Evolutionary conservation across 2,888 invertebrate species (phyloP).

Genomic region (Empis livida): DNA sequence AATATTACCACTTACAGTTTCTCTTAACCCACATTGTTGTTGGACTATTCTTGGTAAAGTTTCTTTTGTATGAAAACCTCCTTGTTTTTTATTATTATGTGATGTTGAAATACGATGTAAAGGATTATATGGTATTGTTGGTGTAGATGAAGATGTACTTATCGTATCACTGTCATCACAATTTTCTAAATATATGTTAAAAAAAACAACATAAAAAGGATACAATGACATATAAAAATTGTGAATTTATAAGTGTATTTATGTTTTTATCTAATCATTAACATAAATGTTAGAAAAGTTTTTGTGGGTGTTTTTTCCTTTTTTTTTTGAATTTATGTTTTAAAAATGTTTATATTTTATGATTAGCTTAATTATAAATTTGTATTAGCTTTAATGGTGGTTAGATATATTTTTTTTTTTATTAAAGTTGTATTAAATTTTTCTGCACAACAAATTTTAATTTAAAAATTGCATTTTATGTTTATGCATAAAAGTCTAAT

Average conservation of each 20-base stretch:
- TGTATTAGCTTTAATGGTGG: no score
- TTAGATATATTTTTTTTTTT: no score
- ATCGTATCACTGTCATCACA: slow-evolving; percentile 30
- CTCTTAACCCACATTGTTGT: slow-evolving; percentile 23
- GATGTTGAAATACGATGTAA: slow-evolving; percentile 11
- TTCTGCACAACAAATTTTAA: no score
- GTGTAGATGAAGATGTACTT: slow-evolving; percentile 24
- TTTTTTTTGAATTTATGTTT: no score
- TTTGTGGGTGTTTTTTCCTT: no score
- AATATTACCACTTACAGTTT: slow-evolving; percentile 6
- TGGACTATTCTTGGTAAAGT: slow-evolving; percentile 23
- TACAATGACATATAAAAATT: neutral
- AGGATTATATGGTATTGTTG: slow-evolving; percentile 19
- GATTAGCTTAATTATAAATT: no score
- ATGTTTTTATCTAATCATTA: no score
- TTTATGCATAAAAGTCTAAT: no score
- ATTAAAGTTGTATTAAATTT: no score
- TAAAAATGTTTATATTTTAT: no score
- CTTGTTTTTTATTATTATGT: slow-evolving; percentile 10
- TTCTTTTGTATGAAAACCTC: slow-evolving; percentile 23
- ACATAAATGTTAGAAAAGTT: no score
- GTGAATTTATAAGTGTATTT: slow-evolving; percentile 7
- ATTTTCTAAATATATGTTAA: slow-evolving; percentile 18
- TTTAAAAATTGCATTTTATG: no score
- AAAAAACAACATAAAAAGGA: slow-evolving; percentile 4